Conservation (phyloP, 2,113 vertebrate species). For the Neomonachus schauinslandi region DNA sequence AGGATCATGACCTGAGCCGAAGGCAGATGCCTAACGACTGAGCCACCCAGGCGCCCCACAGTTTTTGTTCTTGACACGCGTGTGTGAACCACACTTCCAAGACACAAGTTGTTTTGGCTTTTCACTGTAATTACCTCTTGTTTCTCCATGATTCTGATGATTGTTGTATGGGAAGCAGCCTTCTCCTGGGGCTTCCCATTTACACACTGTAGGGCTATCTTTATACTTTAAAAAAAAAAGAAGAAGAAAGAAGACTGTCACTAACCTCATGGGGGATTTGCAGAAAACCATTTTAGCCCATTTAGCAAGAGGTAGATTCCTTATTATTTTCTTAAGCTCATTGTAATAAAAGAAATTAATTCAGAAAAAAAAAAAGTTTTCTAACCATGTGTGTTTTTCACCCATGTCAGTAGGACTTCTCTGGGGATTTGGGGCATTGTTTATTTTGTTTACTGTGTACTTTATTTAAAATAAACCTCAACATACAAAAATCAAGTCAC, state of each 20-base stretch:
- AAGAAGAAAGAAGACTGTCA: conserved; percentile 69
- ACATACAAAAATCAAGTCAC: neutral
- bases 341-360: conserved; percentile 83
- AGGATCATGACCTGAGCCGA: too few relatives aligned
- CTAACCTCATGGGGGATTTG: conserved; percentile 80
- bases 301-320: conserved; percentile 81
- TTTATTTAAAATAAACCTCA: neutral
- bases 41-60: neutral
- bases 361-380: conserved; percentile 56
- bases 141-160: conserved; percentile 73
- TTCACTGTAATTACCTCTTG: conserved; percentile 73
- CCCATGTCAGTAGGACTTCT: neutral
- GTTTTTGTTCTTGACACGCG: conserved; percentile 78
- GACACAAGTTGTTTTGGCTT: conserved; percentile 72
- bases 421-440: neutral
- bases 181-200: conserved; percentile 82
- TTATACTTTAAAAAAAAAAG: conserved; percentile 78
- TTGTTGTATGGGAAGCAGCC: conserved; percentile 83
- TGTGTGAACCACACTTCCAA: conserved; percentile 83
- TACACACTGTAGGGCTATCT: conserved; percentile 81
- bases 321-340: conserved; percentile 80
- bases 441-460: neutral
- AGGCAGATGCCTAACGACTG: too few relatives aligned
- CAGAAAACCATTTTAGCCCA: conserved; percentile 81
- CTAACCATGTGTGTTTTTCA: neutral